These are phyloP conservation scores for Drosophila flavopinicola DNA, from an alignment of 2,888 invertebrate genomes.

Conservation along the genomic window DNA sequence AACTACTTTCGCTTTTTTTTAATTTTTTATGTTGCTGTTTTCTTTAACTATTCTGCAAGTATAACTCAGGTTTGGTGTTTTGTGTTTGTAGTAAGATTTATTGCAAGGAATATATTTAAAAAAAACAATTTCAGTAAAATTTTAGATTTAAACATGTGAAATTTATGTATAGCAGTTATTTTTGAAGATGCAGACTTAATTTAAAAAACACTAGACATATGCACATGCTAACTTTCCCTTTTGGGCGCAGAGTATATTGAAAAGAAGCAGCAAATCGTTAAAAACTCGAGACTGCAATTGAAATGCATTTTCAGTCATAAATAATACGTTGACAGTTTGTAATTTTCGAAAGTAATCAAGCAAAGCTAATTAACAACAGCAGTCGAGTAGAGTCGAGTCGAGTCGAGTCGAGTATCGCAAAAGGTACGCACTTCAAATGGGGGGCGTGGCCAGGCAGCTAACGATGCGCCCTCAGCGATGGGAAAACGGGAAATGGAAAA, in stretches of 20 bases:
- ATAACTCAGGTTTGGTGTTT: neutral
- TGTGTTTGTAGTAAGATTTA: too few relatives aligned
- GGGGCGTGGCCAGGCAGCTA: constrained; percentile 50
- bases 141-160: too few relatives aligned
- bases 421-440: constrained; percentile 59
- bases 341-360: constrained; percentile 81
- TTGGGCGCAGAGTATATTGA: too few relatives aligned
- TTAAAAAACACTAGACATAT: too few relatives aligned
- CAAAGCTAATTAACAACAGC: constrained; percentile 77
- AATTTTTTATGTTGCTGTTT: constrained; percentile 5
- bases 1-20: constrained; percentile 18
- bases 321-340: constrained; percentile 81
- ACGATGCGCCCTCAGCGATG: constrained; percentile 24
- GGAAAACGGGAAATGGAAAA: constrained; percentile 3
- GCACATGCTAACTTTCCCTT: too few relatives aligned
- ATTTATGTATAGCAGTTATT: too few relatives aligned
- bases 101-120: too few relatives aligned
- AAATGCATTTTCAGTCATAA: constrained; percentile 71
- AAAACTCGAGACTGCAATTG: constrained; percentile 26
- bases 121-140: too few relatives aligned
- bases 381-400: constrained; percentile 8
- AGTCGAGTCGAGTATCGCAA: constrained; percentile 31
- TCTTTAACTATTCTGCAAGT: constrained; percentile 3
- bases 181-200: too few relatives aligned
- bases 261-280: constrained; percentile 14